phyloP scores from a whole-genome alignment of 2,888 invertebrate species.

The Lissocephala sabroskyi region DNA sequence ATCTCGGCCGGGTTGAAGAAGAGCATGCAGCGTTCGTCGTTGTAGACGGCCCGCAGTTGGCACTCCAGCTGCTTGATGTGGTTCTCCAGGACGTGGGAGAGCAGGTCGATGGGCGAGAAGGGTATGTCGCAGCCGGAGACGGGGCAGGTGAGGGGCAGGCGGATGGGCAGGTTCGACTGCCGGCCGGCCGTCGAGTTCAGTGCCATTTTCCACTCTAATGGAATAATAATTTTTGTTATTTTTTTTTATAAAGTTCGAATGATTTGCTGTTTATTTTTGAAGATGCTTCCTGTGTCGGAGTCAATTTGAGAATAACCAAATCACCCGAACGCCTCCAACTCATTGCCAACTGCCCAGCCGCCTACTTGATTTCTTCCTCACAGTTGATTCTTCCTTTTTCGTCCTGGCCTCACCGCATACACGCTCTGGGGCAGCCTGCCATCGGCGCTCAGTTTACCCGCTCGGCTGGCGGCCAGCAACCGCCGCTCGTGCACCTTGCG shows the following conservation, averaged over 20 bases:
- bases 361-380: constrained; percentile 18
- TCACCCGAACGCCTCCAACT: no score
- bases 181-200: no score
- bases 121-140: background rate
- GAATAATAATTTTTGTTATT: no score
- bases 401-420: constrained; percentile 68
- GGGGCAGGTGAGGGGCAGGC: background rate
- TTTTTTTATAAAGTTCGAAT: no score
- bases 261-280: no score
- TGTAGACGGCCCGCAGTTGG: background rate
- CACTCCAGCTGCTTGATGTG: background rate
- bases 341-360: no score
- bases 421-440: constrained; percentile 58
- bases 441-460: constrained; percentile 52
- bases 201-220: no score
- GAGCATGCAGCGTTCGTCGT: background rate
- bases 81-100: background rate
- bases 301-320: no score
- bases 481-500: constrained; percentile 85
- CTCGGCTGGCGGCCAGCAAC: constrained; percentile 67
- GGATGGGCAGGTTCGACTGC: no score
- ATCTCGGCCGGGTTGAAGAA: background rate
- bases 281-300: no score
- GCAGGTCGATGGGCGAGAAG: background rate
- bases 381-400: constrained; percentile 69